Conservation (phyloP, 2,113 vertebrate genomes). For the Prietella phreatophila region DNA sequence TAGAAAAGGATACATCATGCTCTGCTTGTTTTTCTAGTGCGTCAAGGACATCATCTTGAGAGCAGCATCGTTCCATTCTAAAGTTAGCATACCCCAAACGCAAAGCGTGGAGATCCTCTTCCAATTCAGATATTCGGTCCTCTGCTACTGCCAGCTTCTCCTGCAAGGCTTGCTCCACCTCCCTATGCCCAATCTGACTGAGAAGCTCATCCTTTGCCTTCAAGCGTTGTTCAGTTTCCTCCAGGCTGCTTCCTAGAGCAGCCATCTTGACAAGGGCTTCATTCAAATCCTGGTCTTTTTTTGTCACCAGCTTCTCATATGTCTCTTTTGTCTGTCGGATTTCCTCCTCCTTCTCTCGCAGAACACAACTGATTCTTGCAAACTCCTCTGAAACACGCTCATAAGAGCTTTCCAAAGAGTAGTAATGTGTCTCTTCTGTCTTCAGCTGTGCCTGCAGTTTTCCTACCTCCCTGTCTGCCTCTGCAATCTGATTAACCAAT, state of each 20-base stretch:
- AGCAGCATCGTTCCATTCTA: constrained; percentile 63
- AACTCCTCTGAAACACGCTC: constrained; percentile 82
- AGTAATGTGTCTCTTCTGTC: constrained; percentile 81
- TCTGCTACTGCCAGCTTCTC: constrained; percentile 70
- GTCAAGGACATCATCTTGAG: constrained; percentile 61
- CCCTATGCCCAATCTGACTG: constrained; percentile 68
- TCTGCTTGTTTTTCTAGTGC: constrained; percentile 57
- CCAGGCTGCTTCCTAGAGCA: constrained; percentile 81
- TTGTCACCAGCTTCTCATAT: constrained; percentile 80
- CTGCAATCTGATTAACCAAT: constrained; percentile 81
- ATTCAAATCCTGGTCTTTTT: constrained; percentile 84
- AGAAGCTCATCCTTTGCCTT: constrained; percentile 82
- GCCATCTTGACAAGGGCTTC: constrained; percentile 88
- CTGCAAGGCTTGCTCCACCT: constrained; percentile 70
- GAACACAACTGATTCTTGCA: constrained; percentile 76
- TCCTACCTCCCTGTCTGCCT: constrained; percentile 80
- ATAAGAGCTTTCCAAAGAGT: constrained; percentile 78
- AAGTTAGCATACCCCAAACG: constrained; percentile 69
- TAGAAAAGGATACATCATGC: constrained; percentile 51
- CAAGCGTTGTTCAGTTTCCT: constrained; percentile 83
- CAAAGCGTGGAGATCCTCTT: constrained; percentile 70
- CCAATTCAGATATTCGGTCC: constrained; percentile 69
- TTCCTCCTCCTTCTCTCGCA: constrained; percentile 87
- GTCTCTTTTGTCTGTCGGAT: constrained; percentile 80
- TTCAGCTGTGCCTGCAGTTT: constrained; percentile 79